A percentile compares a stretch with the other conserved stretches of the same genome.
Conservation (phyloP, 2,797 vertebrate species). For the Eremophila alpestris region DNA sequence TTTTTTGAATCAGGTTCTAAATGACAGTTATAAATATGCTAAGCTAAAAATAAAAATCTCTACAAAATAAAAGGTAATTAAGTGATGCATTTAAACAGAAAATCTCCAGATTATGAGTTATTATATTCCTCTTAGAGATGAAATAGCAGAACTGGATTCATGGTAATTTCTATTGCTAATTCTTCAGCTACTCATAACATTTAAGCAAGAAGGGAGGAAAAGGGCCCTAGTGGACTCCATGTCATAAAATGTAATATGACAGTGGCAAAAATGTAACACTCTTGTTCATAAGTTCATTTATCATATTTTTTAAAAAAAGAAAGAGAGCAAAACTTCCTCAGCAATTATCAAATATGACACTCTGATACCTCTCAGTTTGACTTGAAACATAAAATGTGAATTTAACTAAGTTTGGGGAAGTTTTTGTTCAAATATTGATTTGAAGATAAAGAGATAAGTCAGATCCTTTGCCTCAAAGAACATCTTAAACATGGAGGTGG, state of each 20-base stretch:
- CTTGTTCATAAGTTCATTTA: neutral
- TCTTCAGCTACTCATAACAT: conserved; percentile 5
- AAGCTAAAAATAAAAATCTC: conserved; percentile 36
- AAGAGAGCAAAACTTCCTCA: neutral
- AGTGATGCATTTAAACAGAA: neutral
- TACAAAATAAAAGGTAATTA: conserved; percentile 9
- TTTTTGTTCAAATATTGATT: neutral
- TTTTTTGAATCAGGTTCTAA: neutral
- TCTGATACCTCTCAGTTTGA: neutral
- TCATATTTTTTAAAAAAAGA: neutral
- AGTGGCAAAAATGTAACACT: neutral
- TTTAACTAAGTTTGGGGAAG: neutral
- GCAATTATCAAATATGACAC: neutral
- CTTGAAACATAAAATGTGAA: neutral
- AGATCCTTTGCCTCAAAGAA: neutral
- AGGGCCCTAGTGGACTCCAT: neutral
- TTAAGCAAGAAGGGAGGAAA: neutral
- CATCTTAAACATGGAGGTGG: neutral
- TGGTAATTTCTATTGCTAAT: neutral
- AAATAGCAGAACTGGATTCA: conserved; percentile 5
- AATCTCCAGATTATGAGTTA: conserved; percentile 3
- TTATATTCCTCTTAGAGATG: conserved; percentile 17
- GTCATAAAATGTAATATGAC: neutral
- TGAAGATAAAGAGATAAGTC: neutral
- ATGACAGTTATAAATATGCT: neutral